Base-by-base conservation (phyloP, 2,888 invertebrate genomes). In the Athalia rosae region DNA sequence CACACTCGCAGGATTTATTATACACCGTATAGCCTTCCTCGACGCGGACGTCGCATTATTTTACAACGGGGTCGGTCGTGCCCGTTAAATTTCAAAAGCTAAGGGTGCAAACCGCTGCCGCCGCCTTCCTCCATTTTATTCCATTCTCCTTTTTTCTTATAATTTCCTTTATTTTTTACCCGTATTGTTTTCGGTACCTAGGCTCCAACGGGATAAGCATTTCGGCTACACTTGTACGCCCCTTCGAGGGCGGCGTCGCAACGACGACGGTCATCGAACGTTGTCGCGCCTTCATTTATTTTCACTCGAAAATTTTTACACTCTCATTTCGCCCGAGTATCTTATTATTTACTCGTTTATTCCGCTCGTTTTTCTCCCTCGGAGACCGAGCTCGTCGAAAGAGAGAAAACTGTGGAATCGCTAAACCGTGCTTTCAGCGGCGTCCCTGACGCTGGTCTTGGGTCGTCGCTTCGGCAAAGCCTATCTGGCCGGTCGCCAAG, bases 401-500 rank as follows among this genome's bases (percentile, higher is more conserved):
- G 41, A 1, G 4, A 53, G 4, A 11, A 41, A 63, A 63, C n/a
- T 63, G 45, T 45, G 61, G 28, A 4, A 61, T 11, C 15, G 61
- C 83, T 79, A 86, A 67, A 86, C 84, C 59, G 81, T 81, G 69
- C 83, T 85, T 28, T 28, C 28, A 77, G 86, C 81, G 64, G 84
- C 79, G 78, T 84, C 81, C 81, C 83, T 84, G 28, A 28, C 28
- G 28, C 28, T 28, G 28, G 28, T 28, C 28, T 28, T 28, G 80
- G 85, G 85, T 78, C 82, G 83, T 81, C 85, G 81, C 71, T 71
- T 71, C 4, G 71, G 71, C 71, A 71, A 13, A 58, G 71, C 71
- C 89, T 91, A 91, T 86, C 93, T 92, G 80, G 91, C 91, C 50
- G 93, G 92, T 64, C 92, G 89, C 93, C 93, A 93, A 50, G 91